Percentiles rank a stretch among this genome's conserved stretches.
Conservation (phyloP, 2,888 invertebrate species). For the Kuschelorhynchus macadamiae region DNA sequence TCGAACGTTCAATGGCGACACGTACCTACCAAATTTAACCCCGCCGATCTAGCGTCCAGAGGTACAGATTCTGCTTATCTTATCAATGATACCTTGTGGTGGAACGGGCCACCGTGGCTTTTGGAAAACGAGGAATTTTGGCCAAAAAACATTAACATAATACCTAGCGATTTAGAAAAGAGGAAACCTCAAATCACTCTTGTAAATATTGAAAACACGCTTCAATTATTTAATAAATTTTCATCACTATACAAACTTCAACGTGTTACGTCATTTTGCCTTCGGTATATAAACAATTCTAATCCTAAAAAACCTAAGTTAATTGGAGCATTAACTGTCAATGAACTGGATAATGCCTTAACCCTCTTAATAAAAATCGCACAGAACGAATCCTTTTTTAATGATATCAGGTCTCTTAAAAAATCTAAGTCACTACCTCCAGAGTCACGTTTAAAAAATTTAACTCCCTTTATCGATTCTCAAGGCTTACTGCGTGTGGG, state of each 20-base stretch:
- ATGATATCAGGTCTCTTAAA: conserved; percentile 3
- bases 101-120: conserved; percentile 1
- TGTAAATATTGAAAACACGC: not conserved
- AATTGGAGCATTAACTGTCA: not conserved
- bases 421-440: not conserved
- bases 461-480: conserved; percentile 27
- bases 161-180: not conserved
- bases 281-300: too few relatives aligned
- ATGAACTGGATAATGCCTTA: conserved; percentile 17
- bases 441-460: not conserved
- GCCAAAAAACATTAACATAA: not conserved
- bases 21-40: conserved; percentile 45
- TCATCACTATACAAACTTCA: too few relatives aligned
- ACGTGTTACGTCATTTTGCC: too few relatives aligned
- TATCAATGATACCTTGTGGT: conserved; percentile 11
- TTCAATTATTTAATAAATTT: too few relatives aligned
- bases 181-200: not conserved
- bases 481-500: conserved; percentile 30
- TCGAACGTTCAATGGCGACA: conserved; percentile 47
- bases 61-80: conserved; percentile 21
- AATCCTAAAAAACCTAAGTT: conserved; percentile 4
- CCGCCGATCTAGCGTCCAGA: conserved; percentile 47
- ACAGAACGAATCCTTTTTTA: conserved; percentile 6
- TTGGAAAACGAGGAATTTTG: not conserved
- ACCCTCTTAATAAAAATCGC: not conserved